Conservation (phyloP, 2,888 invertebrate species). For the Pristionchus maxplancki region DNA sequence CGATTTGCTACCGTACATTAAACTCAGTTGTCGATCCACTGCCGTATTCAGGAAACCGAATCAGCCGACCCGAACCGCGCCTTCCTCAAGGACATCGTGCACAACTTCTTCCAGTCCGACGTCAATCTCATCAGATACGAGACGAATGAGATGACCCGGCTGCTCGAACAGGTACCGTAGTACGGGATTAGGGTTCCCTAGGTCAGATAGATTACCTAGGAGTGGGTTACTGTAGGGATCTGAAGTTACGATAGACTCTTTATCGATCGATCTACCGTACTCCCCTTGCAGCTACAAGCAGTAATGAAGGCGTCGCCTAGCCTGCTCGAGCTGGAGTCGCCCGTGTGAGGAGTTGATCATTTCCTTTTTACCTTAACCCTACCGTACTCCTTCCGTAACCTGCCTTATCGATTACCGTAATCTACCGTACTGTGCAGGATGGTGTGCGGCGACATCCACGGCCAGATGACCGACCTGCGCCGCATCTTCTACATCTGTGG, state of each 20-base stretch:
- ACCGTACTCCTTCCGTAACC: neutral
- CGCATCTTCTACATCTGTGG: constrained; percentile 47
- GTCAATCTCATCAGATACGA: neutral
- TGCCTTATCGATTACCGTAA: neutral
- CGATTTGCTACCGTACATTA: neutral
- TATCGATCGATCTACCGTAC: constrained; percentile 4
- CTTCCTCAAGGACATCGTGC: constrained; percentile 14
- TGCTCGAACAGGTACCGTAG: neutral
- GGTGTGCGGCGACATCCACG: constrained; percentile 52
- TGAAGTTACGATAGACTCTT: neutral
- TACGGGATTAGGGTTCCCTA: neutral
- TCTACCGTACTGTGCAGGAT: neutral
- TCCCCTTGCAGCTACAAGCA: neutral
- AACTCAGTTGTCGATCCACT: neutral
- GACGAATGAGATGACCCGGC: neutral
- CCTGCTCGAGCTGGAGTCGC: constrained; percentile 27
- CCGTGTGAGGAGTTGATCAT: neutral
- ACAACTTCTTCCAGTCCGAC: constrained; percentile 23
- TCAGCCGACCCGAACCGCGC: neutral
- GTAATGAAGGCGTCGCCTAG: neutral
- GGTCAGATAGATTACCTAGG: no score
- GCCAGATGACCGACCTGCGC: constrained; percentile 45
- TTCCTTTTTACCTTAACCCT: neutral
- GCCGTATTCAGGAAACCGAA: neutral
- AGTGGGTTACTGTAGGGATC: neutral